Evolutionary conservation across 2,888 invertebrate species (phyloP).

Genomic region (Philonicus albiceps): DNA sequence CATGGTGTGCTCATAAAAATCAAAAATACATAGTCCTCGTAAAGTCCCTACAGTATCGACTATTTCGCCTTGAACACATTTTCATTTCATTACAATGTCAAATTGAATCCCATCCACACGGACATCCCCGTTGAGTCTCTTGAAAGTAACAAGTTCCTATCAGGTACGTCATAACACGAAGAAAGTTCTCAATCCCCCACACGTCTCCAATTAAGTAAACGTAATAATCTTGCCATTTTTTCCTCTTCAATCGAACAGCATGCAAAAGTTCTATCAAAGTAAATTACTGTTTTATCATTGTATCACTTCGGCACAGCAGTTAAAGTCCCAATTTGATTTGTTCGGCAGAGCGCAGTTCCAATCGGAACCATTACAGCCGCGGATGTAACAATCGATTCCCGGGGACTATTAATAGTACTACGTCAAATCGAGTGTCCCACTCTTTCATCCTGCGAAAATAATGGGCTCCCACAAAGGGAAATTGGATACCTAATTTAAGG

Average conservation of each 20-base stretch:
- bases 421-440: neutral
- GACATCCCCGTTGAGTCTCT: neutral
- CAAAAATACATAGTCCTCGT: neutral
- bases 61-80: neutral
- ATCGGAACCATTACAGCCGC: slow-evolving; percentile 12
- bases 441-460: neutral
- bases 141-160: neutral
- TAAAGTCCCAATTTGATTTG: neutral
- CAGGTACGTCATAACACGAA: neutral
- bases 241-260: neutral
- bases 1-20: neutral
- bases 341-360: slow-evolving; percentile 3
- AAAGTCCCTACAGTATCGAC: neutral
- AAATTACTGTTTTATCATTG: slow-evolving; percentile 16
- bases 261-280: neutral
- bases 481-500: slow-evolving; percentile 1
- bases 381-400: slow-evolving; percentile 13
- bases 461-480: slow-evolving; percentile 9
- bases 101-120: neutral
- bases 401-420: slow-evolving; percentile 1
- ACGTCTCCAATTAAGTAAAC: neutral
- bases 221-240: neutral
- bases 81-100: neutral
- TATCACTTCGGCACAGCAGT: slow-evolving; percentile 11
- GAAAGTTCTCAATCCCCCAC: neutral